Evolutionary conservation across 1,140 invertebrate species (phyloP).

Genomic region (Calliopsis andreniformis): DNA sequence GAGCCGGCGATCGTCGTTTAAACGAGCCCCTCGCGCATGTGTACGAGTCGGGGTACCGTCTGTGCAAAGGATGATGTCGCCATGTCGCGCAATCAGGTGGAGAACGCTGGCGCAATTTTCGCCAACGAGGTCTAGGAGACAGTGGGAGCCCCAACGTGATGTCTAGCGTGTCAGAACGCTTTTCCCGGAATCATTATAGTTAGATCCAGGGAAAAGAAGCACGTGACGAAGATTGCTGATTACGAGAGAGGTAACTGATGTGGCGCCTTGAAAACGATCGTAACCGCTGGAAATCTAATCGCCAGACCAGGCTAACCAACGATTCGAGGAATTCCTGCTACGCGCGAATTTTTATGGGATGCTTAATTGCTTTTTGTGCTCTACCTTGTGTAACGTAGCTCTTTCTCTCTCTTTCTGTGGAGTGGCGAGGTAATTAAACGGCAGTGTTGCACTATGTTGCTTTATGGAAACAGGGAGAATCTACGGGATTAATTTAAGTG

Average conservation of each 20-base stretch:
- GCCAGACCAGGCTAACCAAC: background rate
- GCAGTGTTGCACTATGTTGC: no score
- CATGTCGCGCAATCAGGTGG: slow-evolving; percentile 68
- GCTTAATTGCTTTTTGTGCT: no score
- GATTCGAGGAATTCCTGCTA: slow-evolving; percentile 8
- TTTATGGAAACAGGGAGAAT: no score
- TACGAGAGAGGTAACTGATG: slow-evolving; percentile 9
- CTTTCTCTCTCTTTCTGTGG: no score
- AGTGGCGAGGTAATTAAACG: no score
- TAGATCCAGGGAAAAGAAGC: slow-evolving; percentile 39
- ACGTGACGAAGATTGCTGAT: slow-evolving; percentile 32
- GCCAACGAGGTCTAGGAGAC: background rate
- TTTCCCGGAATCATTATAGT: slow-evolving; percentile 51
- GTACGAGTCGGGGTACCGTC: background rate
- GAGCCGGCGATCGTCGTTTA: background rate
- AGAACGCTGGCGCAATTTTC: slow-evolving; percentile 32
- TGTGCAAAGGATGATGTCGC: slow-evolving; percentile 57
- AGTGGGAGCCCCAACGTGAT: no score
- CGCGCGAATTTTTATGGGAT: background rate
- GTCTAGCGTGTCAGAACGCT: slow-evolving; percentile 41
- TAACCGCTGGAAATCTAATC: slow-evolving; percentile 11
- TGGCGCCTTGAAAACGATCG: slow-evolving; percentile 25
- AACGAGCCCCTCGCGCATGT: no score
- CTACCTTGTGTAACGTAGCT: no score
- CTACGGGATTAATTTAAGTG: no score